Base-by-base conservation (phyloP, 1,140 invertebrate genomes). In the Drosophila elegans region DNA sequence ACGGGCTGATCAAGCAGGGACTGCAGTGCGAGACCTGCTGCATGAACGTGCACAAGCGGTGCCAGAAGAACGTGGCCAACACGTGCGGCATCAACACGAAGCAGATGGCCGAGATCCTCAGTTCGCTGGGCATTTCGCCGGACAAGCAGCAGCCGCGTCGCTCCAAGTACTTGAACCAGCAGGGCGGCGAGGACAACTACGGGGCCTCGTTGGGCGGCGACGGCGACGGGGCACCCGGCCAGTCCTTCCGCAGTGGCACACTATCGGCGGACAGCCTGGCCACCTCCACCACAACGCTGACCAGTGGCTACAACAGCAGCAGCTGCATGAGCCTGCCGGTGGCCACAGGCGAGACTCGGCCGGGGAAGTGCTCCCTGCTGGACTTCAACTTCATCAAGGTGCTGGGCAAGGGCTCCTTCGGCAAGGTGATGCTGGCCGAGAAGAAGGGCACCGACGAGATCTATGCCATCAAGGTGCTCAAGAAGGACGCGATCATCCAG, bases 71-170 rank as follows among this genome's bases (percentile, higher is more conserved):
- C 94, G 98, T 99, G 41, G 98, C 99, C 39, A 99, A 99, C 93
- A 99, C 99, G 93, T 99, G 99, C 93, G 98, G 99, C 78, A 98
- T 99, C 89, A 98, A 99, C 94, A 97, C 97, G 32, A 98, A 99
- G 93, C 95, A 97, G 92, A 96, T 99, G 96, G 98, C 97, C 0
- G 96, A 98, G 91, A 96, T 99, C 66, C 94, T 99, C 36, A 96
- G 95, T 78, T 95, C 95, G 78, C 96, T 99, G 93, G 98, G 98
- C 72, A 97, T 99, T 78, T 97, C 97, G 29, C 96, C 97, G 4
- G 97, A 98, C 93, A 98, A 97, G 93, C 95, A 95, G 32, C 94
- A 95, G 36, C 91, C 91, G 59, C 93, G 95, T 55, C 94, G 95
- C 73, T 95, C 95, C 78, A 96, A 96, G 92, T 94, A 94, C 74